A percentile compares a stretch with the other conserved stretches of the same genome.
These are phyloP conservation scores for Bombus huntii DNA, from an alignment of 1,140 invertebrate genomes.

Conservation along the genomic window DNA sequence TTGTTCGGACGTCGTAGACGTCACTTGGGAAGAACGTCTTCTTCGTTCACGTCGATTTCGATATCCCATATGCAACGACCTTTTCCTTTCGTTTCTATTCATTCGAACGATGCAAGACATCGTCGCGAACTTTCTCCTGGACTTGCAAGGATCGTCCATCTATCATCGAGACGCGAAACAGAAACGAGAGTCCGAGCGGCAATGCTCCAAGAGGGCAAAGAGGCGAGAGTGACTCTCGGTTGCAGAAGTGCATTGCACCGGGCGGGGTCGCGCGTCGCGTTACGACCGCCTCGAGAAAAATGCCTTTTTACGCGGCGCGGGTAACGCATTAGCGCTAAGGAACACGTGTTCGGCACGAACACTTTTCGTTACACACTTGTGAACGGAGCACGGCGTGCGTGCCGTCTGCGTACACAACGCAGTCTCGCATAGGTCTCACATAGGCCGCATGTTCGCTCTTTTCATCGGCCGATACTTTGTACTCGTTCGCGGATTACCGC, in stretches of 20 bases:
- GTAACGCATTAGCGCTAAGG: conserved; percentile 59
- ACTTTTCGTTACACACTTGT: conserved; percentile 73
- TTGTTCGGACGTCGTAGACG: too few species aligned
- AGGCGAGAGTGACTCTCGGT: not conserved
- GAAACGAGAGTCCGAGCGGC: too few species aligned
- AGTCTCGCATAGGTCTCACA: not conserved
- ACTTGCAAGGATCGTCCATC: too few species aligned
- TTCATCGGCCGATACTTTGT: conserved; percentile 70
- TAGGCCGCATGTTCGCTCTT: conserved; percentile 37
- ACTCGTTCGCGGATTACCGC: conserved; percentile 30
- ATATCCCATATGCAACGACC: too few species aligned
- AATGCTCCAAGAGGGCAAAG: too few species aligned
- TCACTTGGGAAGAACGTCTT: too few species aligned
- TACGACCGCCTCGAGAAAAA: conserved; percentile 55
- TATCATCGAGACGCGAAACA: too few species aligned
- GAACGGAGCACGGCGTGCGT: conserved; percentile 71
- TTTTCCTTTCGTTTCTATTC: too few species aligned
- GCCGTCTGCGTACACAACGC: conserved; percentile 71
- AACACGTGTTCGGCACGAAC: conserved; percentile 72
- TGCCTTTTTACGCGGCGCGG: conserved; percentile 51
- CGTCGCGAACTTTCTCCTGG: too few species aligned
- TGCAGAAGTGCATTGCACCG: conserved; percentile 43
- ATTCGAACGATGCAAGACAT: too few species aligned
- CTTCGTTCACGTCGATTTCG: too few species aligned
- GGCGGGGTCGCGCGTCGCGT: conserved; percentile 39